Conservation (phyloP, 2,113 vertebrate species). For the Corythornis madagascariensis region DNA sequence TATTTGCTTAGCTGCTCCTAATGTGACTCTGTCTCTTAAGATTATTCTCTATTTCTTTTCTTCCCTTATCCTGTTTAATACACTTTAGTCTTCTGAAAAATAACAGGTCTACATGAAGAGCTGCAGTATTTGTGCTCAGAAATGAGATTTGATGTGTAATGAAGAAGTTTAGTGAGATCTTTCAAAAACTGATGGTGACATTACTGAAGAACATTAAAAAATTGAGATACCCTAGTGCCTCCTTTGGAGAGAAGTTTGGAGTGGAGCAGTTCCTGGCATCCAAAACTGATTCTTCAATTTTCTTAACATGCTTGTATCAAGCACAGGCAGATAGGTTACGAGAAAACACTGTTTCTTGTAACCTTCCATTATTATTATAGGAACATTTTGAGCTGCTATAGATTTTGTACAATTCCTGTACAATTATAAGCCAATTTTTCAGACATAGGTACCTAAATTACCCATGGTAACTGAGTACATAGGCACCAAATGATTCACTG, state of each 20-base stretch:
- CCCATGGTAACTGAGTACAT: background rate
- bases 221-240: background rate
- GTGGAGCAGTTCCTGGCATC: background rate
- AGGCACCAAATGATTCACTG: background rate
- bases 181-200: background rate
- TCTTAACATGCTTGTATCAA: background rate
- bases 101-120: background rate
- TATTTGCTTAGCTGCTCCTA: conserved; percentile 9
- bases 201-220: background rate
- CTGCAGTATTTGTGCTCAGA: background rate
- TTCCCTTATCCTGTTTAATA: background rate
- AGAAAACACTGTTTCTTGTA: background rate
- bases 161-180: background rate
- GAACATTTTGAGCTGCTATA: background rate
- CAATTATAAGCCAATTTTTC: background rate
- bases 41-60: background rate
- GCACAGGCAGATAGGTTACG: background rate
- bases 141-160: background rate
- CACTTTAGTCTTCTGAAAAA: background rate
- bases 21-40: background rate
- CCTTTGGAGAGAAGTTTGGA: background rate
- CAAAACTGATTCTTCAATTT: background rate
- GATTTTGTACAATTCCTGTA: background rate
- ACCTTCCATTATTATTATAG: background rate
- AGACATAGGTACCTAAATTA: background rate